Evolutionary conservation across 2,797 vertebrate genomes (phyloP).

Genomic region (Tapirus indicus): DNA sequence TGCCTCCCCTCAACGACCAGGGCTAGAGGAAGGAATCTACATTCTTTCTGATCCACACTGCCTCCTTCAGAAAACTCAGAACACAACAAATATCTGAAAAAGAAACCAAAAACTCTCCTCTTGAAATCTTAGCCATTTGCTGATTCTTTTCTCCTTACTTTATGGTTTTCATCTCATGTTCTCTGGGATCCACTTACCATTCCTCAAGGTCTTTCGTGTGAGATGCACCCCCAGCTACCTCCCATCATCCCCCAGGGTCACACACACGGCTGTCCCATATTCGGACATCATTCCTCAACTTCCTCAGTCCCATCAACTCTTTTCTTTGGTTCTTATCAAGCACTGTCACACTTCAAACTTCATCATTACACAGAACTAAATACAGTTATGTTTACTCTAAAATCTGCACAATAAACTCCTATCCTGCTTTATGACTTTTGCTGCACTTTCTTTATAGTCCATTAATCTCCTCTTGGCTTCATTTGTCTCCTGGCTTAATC

Average conservation of each 20-base stretch:
- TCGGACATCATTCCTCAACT: neutral
- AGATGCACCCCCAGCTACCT: fast-evolving
- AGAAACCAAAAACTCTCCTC: neutral
- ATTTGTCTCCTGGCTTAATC: neutral
- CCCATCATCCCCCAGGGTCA: neutral
- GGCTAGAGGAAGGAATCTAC: neutral
- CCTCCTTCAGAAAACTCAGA: neutral
- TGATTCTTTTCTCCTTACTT: neutral
- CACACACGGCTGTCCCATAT: fast-evolving
- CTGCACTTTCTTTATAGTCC: neutral
- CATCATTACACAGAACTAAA: neutral
- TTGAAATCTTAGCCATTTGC: neutral
- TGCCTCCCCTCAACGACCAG: neutral
- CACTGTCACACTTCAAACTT: neutral
- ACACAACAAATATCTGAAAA: neutral
- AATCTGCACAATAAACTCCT: neutral
- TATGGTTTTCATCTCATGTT: neutral
- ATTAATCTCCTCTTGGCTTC: neutral
- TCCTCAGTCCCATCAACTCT: neutral
- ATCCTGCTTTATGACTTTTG: neutral
- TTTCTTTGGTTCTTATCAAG: neutral
- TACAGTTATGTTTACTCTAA: neutral
- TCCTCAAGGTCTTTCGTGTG: neutral
- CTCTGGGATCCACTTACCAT: neutral
- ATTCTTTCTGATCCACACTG: neutral